Conservation (phyloP, 1,140 invertebrate species). For the Pomacea maculata region DNA sequence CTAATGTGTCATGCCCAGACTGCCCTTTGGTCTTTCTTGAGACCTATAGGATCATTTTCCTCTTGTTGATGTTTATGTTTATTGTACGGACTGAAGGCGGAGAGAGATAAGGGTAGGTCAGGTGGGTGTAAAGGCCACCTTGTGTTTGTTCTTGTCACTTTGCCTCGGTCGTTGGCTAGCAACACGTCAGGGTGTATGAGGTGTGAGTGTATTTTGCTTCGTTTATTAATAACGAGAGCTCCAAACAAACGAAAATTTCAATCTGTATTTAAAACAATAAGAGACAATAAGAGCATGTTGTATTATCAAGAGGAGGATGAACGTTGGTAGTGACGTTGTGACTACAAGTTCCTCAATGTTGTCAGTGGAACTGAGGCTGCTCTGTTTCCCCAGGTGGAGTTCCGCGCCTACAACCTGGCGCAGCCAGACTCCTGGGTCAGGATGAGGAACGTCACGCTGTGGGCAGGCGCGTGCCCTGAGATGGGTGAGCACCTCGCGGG, state of each 20-base stretch:
- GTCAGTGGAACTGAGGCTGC: background rate
- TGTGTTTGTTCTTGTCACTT: too few species aligned
- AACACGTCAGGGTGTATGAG: too few species aligned
- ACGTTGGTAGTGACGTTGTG: background rate
- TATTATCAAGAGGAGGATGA: background rate
- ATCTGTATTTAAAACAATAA: background rate
- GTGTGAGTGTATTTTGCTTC: too few species aligned
- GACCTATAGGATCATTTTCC: too few species aligned
- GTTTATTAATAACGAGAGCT: background rate
- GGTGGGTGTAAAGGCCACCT: too few species aligned
- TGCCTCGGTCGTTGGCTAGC: too few species aligned
- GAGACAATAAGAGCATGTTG: background rate
- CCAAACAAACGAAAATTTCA: background rate
- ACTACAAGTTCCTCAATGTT: background rate
- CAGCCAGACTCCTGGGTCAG: background rate
- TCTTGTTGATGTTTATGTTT: too few species aligned
- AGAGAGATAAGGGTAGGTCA: too few species aligned
- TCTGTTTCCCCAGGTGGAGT: background rate
- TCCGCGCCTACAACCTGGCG: background rate
- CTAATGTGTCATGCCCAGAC: too few species aligned
- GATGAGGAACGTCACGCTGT: background rate
- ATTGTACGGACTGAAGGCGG: too few species aligned
- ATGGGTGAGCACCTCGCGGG: background rate
- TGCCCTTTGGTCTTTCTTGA: too few species aligned
- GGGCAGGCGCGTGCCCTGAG: background rate